These are phyloP conservation scores for Macrosiphum euphorbiae DNA, from an alignment of 2,888 invertebrate species.

Conservation along the genomic window DNA sequence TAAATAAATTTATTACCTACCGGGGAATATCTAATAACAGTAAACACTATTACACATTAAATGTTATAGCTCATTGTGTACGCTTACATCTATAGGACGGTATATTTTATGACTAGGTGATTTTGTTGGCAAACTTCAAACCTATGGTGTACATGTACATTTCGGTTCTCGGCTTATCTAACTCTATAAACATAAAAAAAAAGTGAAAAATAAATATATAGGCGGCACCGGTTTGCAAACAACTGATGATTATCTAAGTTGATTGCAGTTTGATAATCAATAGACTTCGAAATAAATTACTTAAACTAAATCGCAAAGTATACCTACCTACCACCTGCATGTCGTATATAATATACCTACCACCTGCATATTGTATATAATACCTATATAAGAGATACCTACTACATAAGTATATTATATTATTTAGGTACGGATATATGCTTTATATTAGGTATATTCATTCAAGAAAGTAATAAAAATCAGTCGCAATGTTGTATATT, in stretches of 20 bases:
- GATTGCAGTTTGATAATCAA: conserved; percentile 21
- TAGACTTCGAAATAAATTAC: conserved; percentile 23
- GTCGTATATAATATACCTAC: neutral
- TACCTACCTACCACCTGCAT: neutral
- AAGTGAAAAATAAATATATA: conserved; percentile 43
- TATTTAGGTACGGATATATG: neutral
- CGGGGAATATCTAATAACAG: conserved; percentile 19
- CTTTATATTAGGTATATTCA: neutral
- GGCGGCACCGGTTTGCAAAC: conserved; percentile 53
- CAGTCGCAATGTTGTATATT: neutral
- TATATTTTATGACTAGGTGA: conserved; percentile 28
- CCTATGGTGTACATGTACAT: neutral
- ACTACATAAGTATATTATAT: neutral
- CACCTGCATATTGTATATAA: no score
- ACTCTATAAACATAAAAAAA: neutral
- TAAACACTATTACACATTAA: conserved; percentile 26
- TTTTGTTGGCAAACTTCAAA: conserved; percentile 15
- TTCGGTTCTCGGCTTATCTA: neutral
- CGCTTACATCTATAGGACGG: neutral
- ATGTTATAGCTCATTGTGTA: conserved; percentile 31
- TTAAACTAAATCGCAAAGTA: neutral
- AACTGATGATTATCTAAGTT: conserved; percentile 33
- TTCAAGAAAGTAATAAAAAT: neutral
- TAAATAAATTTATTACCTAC: conserved; percentile 25
- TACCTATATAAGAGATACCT: no score